phyloP scores from a whole-genome alignment of 2,888 invertebrate genomes.

The Philaethria dido region DNA sequence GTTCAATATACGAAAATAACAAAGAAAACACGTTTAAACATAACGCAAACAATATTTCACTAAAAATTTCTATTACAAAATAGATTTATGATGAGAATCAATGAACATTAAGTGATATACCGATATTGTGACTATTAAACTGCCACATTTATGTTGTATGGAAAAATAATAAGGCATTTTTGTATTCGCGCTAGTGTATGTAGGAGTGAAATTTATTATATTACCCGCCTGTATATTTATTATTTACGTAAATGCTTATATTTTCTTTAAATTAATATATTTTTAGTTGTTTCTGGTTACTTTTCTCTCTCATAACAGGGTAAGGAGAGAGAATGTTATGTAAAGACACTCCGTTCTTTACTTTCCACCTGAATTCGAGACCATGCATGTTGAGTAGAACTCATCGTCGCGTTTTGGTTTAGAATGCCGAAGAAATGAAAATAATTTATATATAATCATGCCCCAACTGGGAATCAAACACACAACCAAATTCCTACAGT shows the following conservation, averaged over 20 bases:
- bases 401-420: too few relatives aligned
- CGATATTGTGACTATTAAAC: slow-evolving; percentile 34
- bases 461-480: too few relatives aligned
- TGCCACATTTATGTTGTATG: slow-evolving; percentile 38
- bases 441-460: too few relatives aligned
- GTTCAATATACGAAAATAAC: too few relatives aligned
- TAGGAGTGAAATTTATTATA: slow-evolving; percentile 27
- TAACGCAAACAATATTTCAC: background rate
- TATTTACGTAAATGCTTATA: background rate
- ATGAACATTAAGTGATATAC: slow-evolving; percentile 39
- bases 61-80: slow-evolving; percentile 29
- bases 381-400: too few relatives aligned
- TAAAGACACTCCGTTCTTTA: too few relatives aligned
- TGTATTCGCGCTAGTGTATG: slow-evolving; percentile 33
- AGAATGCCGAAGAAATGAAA: too few relatives aligned
- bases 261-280: background rate
- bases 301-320: too few relatives aligned
- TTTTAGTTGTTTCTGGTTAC: too few relatives aligned
- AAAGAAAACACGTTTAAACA: background rate
- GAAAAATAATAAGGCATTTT: slow-evolving; percentile 35
- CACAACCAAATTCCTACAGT: too few relatives aligned
- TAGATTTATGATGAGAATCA: slow-evolving; percentile 34
- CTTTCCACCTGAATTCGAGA: too few relatives aligned
- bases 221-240: slow-evolving; percentile 8
- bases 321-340: too few relatives aligned